These are phyloP conservation scores for Dermolepida albohirtum DNA, from an alignment of 2,888 invertebrate species.

Conservation along the genomic window DNA sequence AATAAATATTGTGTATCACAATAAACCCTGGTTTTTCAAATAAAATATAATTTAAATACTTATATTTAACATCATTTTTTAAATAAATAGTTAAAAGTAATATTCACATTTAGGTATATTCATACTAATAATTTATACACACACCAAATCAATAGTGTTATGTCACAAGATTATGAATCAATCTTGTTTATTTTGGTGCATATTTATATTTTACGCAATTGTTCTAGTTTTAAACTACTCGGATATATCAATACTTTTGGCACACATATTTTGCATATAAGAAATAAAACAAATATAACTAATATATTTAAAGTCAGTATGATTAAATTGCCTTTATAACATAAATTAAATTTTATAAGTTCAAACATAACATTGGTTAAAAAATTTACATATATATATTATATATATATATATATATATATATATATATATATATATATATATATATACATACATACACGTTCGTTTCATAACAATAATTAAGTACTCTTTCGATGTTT, in stretches of 20 bases:
- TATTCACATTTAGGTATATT: slow-evolving; percentile 22
- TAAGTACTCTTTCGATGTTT: neutral
- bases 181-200: too few species aligned
- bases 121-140: neutral
- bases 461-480: slow-evolving; percentile 10
- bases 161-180: too few species aligned
- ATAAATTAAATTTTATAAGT: slow-evolving; percentile 11
- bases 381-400: slow-evolving; percentile 7
- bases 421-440: too few species aligned
- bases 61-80: slow-evolving; percentile 3
- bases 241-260: slow-evolving; percentile 21
- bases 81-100: slow-evolving; percentile 20
- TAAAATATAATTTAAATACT: slow-evolving; percentile 31
- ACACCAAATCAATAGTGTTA: too few species aligned
- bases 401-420: too few species aligned
- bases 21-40: slow-evolving; percentile 35
- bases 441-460: too few species aligned
- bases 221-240: neutral
- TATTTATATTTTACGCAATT: too few species aligned
- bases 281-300: slow-evolving; percentile 4
- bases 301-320: slow-evolving; percentile 12
- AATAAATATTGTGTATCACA: slow-evolving; percentile 36
- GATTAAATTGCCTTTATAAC: slow-evolving; percentile 17
- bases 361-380: slow-evolving; percentile 22
- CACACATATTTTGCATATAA: slow-evolving; percentile 13